Percentiles rank a stretch among this genome's conserved stretches.
Evolutionary conservation across 2,797 vertebrate genomes (phyloP).

Genomic region (Lycodopsis pacificus): DNA sequence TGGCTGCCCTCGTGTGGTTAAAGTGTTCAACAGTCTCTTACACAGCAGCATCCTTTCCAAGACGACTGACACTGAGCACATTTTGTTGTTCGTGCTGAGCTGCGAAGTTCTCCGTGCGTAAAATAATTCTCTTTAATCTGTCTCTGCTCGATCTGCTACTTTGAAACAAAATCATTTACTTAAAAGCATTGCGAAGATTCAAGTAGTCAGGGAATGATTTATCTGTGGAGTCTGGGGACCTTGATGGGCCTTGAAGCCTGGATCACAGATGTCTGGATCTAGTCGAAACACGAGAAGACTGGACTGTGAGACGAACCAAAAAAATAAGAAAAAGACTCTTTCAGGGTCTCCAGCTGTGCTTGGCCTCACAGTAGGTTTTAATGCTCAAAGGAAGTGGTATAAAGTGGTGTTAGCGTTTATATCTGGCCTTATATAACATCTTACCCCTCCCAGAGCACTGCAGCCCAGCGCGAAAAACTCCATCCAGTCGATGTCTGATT

Average conservation of each 20-base stretch:
- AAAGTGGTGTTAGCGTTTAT: constrained; percentile 48
- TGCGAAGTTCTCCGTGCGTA: constrained; percentile 28
- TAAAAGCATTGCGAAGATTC: constrained; percentile 33
- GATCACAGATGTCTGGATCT: constrained; percentile 32
- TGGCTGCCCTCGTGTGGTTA: constrained; percentile 77
- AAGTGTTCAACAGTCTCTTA: not conserved
- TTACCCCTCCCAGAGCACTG: constrained; percentile 87
- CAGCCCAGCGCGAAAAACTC: constrained; percentile 91
- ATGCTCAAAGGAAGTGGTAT: constrained; percentile 25
- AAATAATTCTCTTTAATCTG: constrained; percentile 44
- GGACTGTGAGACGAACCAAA: constrained; percentile 32
- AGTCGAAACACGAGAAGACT: constrained; percentile 11
- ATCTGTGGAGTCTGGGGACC: constrained; percentile 21
- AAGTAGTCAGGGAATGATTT: constrained; percentile 36
- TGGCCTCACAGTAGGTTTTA: constrained; percentile 17
- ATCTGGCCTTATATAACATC: constrained; percentile 58
- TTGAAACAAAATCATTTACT: constrained; percentile 28
- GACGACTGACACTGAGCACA: constrained; percentile 20
- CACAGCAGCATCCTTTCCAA: not conserved
- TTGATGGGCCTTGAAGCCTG: constrained; percentile 23
- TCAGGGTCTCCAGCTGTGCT: constrained; percentile 39
- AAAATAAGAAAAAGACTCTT: not conserved
- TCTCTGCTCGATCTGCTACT: constrained; percentile 26
- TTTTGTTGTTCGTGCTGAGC: constrained; percentile 19
- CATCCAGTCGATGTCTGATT: constrained; percentile 84